Conservation (phyloP, 2,113 vertebrate species). For the Ranitomeya variabilis region DNA sequence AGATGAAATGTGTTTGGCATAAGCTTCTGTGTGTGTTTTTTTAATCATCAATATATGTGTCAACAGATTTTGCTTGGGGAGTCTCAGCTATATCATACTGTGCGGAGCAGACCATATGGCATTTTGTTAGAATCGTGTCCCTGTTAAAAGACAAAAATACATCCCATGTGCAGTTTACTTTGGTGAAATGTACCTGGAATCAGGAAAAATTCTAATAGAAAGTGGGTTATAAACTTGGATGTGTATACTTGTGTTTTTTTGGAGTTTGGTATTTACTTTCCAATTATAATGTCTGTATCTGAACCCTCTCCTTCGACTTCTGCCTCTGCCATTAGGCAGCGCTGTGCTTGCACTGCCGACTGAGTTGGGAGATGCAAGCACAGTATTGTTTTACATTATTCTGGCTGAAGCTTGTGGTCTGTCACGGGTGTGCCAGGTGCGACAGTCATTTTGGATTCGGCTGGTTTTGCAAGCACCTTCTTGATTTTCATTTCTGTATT, state of each 20-base stretch:
- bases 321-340: too few relatives aligned
- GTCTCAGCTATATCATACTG: slow-evolving; percentile 35
- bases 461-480: too few relatives aligned
- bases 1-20: slow-evolving; percentile 42
- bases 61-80: slow-evolving; percentile 42
- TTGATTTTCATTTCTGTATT: too few relatives aligned
- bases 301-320: too few relatives aligned
- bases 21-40: slow-evolving; percentile 11
- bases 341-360: too few relatives aligned
- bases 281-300: background rate
- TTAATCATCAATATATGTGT: slow-evolving; percentile 29
- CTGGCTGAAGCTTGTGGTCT: too few relatives aligned
- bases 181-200: background rate
- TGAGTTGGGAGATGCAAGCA: too few relatives aligned
- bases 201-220: background rate
- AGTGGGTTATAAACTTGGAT: background rate
- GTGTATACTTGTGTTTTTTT: background rate
- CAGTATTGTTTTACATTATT: too few relatives aligned
- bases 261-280: background rate
- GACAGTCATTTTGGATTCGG: too few relatives aligned
- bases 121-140: background rate
- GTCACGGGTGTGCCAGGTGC: too few relatives aligned
- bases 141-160: slow-evolving; percentile 7
- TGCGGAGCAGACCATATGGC: slow-evolving; percentile 31
- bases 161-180: background rate